These are phyloP conservation scores for Acrobasis suavella DNA, from an alignment of 2,888 invertebrate genomes.

Conservation along the genomic window DNA sequence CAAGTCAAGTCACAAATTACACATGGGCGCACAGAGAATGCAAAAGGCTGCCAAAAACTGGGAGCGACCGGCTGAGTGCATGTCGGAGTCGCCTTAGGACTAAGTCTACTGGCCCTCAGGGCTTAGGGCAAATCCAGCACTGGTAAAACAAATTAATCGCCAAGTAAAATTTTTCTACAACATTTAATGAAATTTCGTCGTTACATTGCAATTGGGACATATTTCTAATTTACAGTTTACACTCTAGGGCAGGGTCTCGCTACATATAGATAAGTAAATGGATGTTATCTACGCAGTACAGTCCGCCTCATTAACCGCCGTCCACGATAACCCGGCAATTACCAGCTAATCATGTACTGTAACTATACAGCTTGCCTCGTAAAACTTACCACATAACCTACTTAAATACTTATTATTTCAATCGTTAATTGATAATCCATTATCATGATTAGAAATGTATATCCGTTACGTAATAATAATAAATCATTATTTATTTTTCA, in stretches of 20 bases:
- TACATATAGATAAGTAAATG: constrained; percentile 53
- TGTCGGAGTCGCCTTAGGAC: too few species aligned
- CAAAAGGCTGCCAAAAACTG: too few species aligned
- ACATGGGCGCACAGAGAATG: too few species aligned
- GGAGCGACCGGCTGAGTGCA: too few species aligned
- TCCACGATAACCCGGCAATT: constrained; percentile 65
- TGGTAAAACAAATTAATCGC: too few species aligned
- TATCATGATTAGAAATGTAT: too few species aligned
- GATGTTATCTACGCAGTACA: constrained; percentile 46
- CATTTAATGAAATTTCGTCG: background rate
- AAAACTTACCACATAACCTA: constrained; percentile 3
- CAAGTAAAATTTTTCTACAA: too few species aligned
- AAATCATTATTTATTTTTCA: background rate
- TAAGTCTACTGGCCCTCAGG: too few species aligned
- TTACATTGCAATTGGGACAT: too few species aligned
- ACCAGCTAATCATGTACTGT: constrained; percentile 41
- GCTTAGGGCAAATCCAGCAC: background rate
- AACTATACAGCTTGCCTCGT: constrained; percentile 33
- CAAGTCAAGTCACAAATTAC: too few species aligned
- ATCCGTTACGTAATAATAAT: constrained; percentile 1
- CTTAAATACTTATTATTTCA: constrained; percentile 29
- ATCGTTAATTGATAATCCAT: constrained; percentile 33
- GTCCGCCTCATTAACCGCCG: constrained; percentile 57
- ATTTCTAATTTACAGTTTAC: background rate
- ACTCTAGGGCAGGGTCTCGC: background rate